phyloP scores from a whole-genome alignment of 2,797 vertebrate genomes.

The Acipenser transmontanus region DNA sequence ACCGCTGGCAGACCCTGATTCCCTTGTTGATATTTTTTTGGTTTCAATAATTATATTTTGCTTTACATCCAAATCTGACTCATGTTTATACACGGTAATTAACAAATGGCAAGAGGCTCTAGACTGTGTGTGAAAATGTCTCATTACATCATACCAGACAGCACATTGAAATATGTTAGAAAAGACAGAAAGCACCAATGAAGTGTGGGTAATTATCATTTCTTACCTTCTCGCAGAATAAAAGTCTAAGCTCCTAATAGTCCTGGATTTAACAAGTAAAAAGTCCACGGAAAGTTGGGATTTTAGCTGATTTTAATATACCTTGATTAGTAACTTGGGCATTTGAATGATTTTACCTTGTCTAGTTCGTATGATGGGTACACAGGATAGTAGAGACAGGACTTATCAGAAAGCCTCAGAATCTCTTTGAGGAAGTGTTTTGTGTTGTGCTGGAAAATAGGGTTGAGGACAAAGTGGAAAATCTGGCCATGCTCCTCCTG shows the following conservation, averaged over 20 bases:
- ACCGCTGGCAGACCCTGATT: constrained; percentile 23
- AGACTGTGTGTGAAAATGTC: constrained; percentile 55
- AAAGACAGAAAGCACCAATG: neutral
- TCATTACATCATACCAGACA: constrained; percentile 35
- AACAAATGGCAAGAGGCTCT: constrained; percentile 66
- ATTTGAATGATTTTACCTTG: constrained; percentile 54
- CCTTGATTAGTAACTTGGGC: neutral
- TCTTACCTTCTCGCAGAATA: neutral
- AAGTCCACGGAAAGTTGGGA: neutral
- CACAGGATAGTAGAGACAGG: constrained; percentile 73
- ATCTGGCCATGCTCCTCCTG: constrained; percentile 76
- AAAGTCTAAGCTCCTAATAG: neutral
- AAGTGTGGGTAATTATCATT: neutral
- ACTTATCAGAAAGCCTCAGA: constrained; percentile 72
- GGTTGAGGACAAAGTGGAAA: constrained; percentile 69
- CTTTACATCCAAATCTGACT: constrained; percentile 71
- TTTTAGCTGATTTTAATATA: neutral
- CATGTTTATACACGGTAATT: constrained; percentile 72
- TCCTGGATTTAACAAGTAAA: neutral
- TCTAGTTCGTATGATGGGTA: constrained; percentile 48
- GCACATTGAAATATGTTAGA: constrained; percentile 27
- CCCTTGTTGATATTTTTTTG: too few relatives aligned
- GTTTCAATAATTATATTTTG: constrained; percentile 67
- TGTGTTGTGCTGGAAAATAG: constrained; percentile 60
- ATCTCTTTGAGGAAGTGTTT: constrained; percentile 80